Evolutionary conservation across 92 coral and sea anemone genomes (phyloP).

Genomic region (Metridium senile): DNA sequence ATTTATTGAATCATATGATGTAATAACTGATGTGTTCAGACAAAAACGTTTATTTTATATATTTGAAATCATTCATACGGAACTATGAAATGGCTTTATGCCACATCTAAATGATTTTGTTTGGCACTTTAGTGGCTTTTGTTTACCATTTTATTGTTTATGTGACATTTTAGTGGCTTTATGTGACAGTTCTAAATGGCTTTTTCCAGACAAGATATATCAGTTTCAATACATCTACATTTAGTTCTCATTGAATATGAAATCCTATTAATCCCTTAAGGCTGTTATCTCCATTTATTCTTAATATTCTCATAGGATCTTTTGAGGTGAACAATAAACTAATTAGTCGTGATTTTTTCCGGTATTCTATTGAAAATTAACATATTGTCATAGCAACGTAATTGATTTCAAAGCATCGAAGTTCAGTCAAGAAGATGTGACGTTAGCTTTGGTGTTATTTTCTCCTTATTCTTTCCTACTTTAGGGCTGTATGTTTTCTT

Average conservation of each 20-base stretch:
- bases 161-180: background rate
- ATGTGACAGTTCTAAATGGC: background rate
- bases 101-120: background rate
- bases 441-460: background rate
- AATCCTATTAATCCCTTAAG: background rate
- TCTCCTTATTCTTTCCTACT: background rate
- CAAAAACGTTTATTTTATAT: too few species aligned
- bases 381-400: slow-evolving; percentile 58
- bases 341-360: slow-evolving; percentile 21
- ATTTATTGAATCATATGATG: too few species aligned
- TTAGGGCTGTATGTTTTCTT: slow-evolving; percentile 69
- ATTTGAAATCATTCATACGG: too few species aligned
- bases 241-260: background rate
- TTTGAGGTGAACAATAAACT: slow-evolving; percentile 10
- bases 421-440: slow-evolving; percentile 48
- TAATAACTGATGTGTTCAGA: too few species aligned
- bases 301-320: background rate
- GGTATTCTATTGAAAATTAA: slow-evolving; percentile 23
- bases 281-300: background rate
- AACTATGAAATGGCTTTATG: background rate
- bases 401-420: slow-evolving; percentile 11
- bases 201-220: background rate
- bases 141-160: background rate
- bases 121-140: background rate
- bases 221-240: background rate